Base-by-base conservation (phyloP, 2,113 vertebrate species). In the Geococcyx californianus region DNA sequence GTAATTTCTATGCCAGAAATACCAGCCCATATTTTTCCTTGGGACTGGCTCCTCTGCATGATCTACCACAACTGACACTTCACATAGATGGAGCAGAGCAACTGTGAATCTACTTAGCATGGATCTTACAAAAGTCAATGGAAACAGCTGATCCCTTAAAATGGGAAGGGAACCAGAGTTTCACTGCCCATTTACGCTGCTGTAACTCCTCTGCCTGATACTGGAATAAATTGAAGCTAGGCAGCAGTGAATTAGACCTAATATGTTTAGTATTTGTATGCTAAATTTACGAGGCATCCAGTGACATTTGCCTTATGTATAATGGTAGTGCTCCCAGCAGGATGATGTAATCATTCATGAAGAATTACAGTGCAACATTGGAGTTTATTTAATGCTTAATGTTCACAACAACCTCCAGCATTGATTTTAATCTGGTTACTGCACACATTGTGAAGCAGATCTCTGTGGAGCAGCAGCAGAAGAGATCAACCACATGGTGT, bases 321-420 rank as follows among this genome's bases (percentile, higher is more conserved):
- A 90, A 93, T 92, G 79, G 92, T 97, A 95, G 92, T 64, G 72
- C 66, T 97, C 94, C 73, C 92, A 96, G 95, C 92, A 93, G 90
- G 92, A 93, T 84, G 93, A 86, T 94, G 85, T 93, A 95, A 96
- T 96, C 58, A 76, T 90, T 95, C 90, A 93, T 64, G 85, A 93
- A 88, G 85, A 95, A 93, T 93, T 96, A 88, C 2, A n/a, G 80
- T 38, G 63, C 60, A 67, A 26, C 21, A 72, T 34, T 87, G 83
- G 64, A 93, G 88, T 96, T 96, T 95, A 93, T 93, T 96, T 95
- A 90, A 90, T 92, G 64, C 88, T 87, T 89, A 77, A 72, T 75
- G 64, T 72, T 94, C 77, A 40, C 80, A 94, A 87, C 90, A 92
- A 91, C 87, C 80, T 95, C 90, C 82, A 88, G 79, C 84, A 51